A percentile compares a stretch with the other conserved stretches of the same genome.
These are phyloP conservation scores for Hemiscyllium ocellatum DNA, from an alignment of 2,113 vertebrate genomes.

Conservation along the genomic window DNA sequence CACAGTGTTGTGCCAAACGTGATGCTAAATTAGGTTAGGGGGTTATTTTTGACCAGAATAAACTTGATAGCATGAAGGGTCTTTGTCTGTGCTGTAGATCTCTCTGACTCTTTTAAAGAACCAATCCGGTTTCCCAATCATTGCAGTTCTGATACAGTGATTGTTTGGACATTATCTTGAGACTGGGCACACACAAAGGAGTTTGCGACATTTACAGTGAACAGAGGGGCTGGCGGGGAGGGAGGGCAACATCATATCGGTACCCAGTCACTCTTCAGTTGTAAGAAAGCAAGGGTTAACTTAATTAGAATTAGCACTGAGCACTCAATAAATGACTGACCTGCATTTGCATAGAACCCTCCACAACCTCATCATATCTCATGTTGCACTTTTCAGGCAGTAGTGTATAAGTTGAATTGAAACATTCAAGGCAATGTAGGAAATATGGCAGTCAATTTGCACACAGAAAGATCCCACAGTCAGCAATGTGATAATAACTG, in stretches of 20 bases:
- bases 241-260: not conserved
- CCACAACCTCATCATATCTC: not conserved
- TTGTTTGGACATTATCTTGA: not conserved
- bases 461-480: not conserved
- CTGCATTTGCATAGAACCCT: not conserved
- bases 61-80: no score
- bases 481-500: not conserved
- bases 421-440: not conserved
- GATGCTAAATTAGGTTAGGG: no score
- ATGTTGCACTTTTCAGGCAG: not conserved
- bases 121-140: not conserved
- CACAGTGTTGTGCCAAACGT: no score
- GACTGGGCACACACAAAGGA: not conserved
- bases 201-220: not conserved
- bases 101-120: not conserved
- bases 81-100: not conserved
- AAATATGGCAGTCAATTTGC: not conserved
- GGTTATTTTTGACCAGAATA: no score
- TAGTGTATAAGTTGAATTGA: not conserved
- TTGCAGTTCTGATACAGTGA: not conserved
- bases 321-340: not conserved
- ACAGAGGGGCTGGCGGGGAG: not conserved
- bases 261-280: not conserved
- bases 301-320: not conserved
- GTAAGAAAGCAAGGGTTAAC: not conserved